Conservation (phyloP, 1,140 invertebrate genomes). For the Aphis gossypii region DNA sequence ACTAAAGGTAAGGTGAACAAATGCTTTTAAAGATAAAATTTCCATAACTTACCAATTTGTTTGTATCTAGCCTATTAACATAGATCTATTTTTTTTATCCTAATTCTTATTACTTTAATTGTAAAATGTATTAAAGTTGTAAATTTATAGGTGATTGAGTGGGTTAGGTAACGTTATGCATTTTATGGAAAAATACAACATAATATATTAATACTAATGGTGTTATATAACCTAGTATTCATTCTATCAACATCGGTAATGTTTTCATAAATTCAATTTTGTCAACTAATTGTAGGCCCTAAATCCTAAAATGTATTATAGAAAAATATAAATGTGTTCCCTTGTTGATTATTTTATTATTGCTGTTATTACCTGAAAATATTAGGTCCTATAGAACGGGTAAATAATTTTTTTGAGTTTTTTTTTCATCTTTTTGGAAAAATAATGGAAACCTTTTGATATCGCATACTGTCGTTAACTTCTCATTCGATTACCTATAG, state of each 20-base stretch:
- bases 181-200: background rate
- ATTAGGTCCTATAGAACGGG: background rate
- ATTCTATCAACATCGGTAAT: no score
- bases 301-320: no score
- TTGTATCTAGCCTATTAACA: background rate
- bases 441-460: slow-evolving; percentile 2
- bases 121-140: background rate
- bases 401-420: background rate
- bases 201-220: background rate
- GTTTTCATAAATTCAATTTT: no score
- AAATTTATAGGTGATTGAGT: background rate
- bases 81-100: background rate
- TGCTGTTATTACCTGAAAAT: background rate
- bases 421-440: background rate
- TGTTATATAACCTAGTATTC: background rate
- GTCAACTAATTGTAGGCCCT: no score
- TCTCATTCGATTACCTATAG: background rate
- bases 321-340: background rate
- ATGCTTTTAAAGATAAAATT: background rate
- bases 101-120: background rate
- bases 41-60: background rate
- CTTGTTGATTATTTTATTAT: background rate
- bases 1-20: no score
- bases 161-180: background rate
- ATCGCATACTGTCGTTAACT: background rate